These are phyloP conservation scores for Hipposideros armiger DNA, from an alignment of 2,113 vertebrate species.

Conservation along the genomic window DNA sequence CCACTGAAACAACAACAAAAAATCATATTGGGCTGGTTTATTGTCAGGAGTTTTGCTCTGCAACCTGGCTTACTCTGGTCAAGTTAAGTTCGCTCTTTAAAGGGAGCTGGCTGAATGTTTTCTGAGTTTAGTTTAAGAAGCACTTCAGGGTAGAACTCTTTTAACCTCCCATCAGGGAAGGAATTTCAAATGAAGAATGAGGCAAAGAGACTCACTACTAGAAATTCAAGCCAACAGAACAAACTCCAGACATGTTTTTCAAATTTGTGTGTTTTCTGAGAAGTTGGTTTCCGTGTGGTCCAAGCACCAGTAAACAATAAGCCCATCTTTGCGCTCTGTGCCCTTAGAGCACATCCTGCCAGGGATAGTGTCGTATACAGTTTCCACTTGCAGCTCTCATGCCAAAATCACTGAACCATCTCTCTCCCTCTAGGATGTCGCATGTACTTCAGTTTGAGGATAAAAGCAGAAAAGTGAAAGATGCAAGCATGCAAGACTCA, in stretches of 20 bases:
- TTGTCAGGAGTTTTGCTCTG: neutral
- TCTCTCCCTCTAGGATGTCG: constrained; percentile 92
- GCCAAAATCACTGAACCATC: constrained; percentile 47
- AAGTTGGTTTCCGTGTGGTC: constrained; percentile 14
- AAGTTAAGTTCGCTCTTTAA: neutral
- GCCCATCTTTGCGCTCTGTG: neutral
- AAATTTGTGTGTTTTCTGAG: constrained; percentile 52
- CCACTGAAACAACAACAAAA: constrained; percentile 32
- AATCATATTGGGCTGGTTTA: neutral
- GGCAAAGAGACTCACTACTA: constrained; percentile 12
- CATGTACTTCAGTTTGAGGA: constrained; percentile 99
- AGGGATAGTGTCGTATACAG: neutral
- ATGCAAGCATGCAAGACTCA: constrained; percentile 97
- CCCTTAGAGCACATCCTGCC: neutral
- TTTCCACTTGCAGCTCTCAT: neutral
- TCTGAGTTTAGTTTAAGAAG: neutral
- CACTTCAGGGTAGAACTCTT: constrained; percentile 50
- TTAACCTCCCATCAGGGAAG: constrained; percentile 35
- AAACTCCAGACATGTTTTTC: constrained; percentile 56
- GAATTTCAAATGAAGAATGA: constrained; percentile 28
- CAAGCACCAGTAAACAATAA: constrained; percentile 9
- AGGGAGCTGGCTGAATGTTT: constrained; percentile 2
- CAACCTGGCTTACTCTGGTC: neutral
- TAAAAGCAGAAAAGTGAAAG: constrained; percentile 97
- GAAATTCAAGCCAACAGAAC: constrained; percentile 57